These are phyloP conservation scores for Crypturellus undulatus DNA, from an alignment of 2,113 vertebrate species.

Conservation along the genomic window DNA sequence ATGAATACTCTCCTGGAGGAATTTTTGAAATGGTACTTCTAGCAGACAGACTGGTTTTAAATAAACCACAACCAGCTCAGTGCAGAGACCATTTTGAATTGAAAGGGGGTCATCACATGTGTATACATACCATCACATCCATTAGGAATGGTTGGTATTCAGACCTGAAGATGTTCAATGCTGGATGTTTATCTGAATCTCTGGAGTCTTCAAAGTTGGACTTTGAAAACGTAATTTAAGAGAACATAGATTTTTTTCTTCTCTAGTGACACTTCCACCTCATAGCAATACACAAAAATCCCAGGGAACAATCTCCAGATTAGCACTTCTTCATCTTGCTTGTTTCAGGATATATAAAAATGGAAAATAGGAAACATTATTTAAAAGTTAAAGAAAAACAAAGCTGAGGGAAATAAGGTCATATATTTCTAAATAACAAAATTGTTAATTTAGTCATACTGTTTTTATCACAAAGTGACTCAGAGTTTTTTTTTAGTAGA, in stretches of 20 bases:
- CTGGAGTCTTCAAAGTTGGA: background rate
- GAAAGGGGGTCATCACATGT: background rate
- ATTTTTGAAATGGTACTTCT: background rate
- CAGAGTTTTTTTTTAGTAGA: background rate
- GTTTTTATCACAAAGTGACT: background rate
- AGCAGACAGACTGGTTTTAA: slow-evolving; percentile 17
- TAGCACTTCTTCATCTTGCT: background rate
- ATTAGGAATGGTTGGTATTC: slow-evolving; percentile 10
- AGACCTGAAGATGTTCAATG: background rate
- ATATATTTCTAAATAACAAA: background rate
- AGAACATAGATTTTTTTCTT: background rate
- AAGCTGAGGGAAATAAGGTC: background rate
- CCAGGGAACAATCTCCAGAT: background rate
- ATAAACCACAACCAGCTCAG: slow-evolving; percentile 9
- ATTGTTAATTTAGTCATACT: background rate
- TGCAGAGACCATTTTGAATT: slow-evolving; percentile 18
- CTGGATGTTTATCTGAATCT: background rate
- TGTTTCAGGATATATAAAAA: background rate
- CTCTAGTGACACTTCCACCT: background rate
- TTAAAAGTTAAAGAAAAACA: background rate
- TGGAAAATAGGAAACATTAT: background rate
- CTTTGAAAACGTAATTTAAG: background rate
- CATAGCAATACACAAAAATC: background rate
- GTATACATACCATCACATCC: too few species aligned
- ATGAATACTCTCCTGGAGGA: slow-evolving; percentile 28